Base-by-base conservation (phyloP, 2,797 vertebrate species). In the Chelmon rostratus region DNA sequence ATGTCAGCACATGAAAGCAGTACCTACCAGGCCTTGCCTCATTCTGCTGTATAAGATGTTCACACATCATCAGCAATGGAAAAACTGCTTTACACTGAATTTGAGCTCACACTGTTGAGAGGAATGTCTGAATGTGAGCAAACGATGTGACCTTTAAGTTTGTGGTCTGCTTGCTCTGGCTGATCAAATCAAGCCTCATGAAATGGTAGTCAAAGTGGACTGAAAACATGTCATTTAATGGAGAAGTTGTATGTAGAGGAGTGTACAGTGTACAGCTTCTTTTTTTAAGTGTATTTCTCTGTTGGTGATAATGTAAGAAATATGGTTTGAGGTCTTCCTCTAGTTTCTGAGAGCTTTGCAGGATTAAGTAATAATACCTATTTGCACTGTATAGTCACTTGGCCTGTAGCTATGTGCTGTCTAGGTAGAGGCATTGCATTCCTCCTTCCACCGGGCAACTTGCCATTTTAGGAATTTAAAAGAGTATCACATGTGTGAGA, bases 1-100 rank as follows among this genome's bases (percentile, higher is more conserved):
- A 72, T 90, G 94, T 92, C 81, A 70, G 86, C 84, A 94, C 93
- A 91, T 68, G 93, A 91, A 80, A 42, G 23, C 37, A 44, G 63
- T 23, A 79, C 66, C 73, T 40, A 4, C 62, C 65, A 28, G 33
- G 68, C 70, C 42, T 73, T 59, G 50, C 70, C 76, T 61, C 59
- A 33, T 73, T 57, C 63, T 76, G 68, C 68, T 38, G 50, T 33
- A 76, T 83, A 35, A 83, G 79, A 78, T 40, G 40, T 66, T 81
- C 21, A 2, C 47, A 47, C 66, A 46, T 52, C 18, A 49, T 82
- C 28, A 28, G 57, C 50, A 33, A 49, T 12, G 15, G 38, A 62
- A 63, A 52, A 59, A 21, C 47, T 46, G 18, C 16, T 68, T 6
- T 15, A 4, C 28, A 2, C 46, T 65, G 52, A 49, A 52, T 70